Conservation (phyloP, 2,888 invertebrate genomes). For the Mechanitis mazaeus region DNA sequence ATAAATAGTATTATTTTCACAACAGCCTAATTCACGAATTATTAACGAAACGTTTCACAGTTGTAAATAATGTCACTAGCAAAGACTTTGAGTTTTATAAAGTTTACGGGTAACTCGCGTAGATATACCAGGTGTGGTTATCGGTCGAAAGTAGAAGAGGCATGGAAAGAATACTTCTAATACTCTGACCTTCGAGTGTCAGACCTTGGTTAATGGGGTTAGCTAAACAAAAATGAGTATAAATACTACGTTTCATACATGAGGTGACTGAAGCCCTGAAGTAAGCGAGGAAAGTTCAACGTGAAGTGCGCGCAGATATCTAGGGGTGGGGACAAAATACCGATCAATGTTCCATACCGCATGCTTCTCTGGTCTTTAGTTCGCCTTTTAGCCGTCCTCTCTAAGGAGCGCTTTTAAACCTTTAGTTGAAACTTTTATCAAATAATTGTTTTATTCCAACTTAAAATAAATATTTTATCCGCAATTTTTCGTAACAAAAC, state of each 20-base stretch:
- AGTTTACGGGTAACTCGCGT: constrained; percentile 8
- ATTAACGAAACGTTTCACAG: constrained; percentile 31
- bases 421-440: constrained; percentile 1
- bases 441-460: background rate
- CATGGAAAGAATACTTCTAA: constrained; percentile 14
- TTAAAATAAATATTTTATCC: background rate
- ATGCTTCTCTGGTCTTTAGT: constrained; percentile 35
- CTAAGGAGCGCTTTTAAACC: constrained; percentile 16
- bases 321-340: constrained; percentile 46
- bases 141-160: constrained; percentile 9
- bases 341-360: constrained; percentile 58
- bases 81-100: background rate
- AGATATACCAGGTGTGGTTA: constrained; percentile 8
- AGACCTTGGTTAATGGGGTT: constrained; percentile 60
- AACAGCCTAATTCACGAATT: constrained; percentile 43
- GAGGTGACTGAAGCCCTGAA: constrained; percentile 47
- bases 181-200: constrained; percentile 25
- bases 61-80: constrained; percentile 14
- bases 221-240: constrained; percentile 65
- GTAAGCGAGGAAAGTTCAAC: constrained; percentile 51
- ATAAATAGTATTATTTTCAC: constrained; percentile 37
- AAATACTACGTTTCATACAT: constrained; percentile 71
- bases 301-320: constrained; percentile 58
- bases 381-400: constrained; percentile 18
- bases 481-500: background rate